Percentiles rank a stretch among this genome's conserved stretches.
These are phyloP conservation scores for Philotrypesis tridentata DNA, from an alignment of 1,140 invertebrate species.

Conservation along the genomic window DNA sequence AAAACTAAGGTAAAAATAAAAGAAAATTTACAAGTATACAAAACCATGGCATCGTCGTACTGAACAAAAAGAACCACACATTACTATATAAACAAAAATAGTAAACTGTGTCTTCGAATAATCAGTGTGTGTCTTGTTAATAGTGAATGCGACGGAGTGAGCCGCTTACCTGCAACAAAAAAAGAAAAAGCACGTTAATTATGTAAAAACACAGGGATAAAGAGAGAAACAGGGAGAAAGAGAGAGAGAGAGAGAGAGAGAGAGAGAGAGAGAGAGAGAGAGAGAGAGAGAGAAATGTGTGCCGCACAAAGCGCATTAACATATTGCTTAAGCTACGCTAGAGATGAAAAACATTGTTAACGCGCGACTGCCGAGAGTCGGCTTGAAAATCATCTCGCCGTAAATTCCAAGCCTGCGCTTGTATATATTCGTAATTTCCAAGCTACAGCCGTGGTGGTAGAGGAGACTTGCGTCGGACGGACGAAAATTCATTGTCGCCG, in stretches of 20 bases:
- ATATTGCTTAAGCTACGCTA: background rate
- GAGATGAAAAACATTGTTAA: constrained; percentile 18
- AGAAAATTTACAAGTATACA: background rate
- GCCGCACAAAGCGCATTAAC: constrained; percentile 47
- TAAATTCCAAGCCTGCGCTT: background rate
- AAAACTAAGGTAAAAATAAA: background rate
- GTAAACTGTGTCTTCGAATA: constrained; percentile 19
- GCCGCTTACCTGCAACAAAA: constrained; percentile 56
- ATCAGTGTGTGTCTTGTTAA: constrained; percentile 1
- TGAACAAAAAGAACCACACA: constrained; percentile 13
- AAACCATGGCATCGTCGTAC: background rate
- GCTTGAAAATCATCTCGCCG: constrained; percentile 22
- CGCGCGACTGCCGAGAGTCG: constrained; percentile 28
- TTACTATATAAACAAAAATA: constrained; percentile 31
- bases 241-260: background rate
- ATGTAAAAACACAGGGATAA: background rate
- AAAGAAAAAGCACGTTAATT: constrained; percentile 42
- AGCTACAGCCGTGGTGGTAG: background rate
- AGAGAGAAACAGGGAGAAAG: no score
- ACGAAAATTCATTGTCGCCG: background rate
- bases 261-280: background rate
- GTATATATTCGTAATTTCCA: background rate
- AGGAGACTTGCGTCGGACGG: constrained; percentile 10
- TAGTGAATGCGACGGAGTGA: constrained; percentile 12
- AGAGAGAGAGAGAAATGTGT: background rate